Percentiles rank a stretch among this genome's conserved stretches.
Conservation (phyloP, 2,797 vertebrate species). For the Coregonus ussuriensis region DNA sequence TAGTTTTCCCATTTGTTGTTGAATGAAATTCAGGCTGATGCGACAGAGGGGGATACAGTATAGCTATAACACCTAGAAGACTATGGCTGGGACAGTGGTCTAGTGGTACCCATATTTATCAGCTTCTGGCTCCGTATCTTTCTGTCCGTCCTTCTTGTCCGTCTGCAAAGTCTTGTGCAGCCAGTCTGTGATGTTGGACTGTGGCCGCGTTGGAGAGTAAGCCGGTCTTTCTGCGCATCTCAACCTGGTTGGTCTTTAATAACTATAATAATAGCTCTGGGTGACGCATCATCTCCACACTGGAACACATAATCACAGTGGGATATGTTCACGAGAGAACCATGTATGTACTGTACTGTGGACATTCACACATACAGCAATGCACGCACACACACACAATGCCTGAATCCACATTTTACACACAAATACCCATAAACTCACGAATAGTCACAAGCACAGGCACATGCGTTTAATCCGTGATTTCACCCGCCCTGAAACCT, state of each 20-base stretch:
- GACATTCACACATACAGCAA: not conserved
- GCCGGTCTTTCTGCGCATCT: too few relatives aligned
- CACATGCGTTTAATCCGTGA: too few relatives aligned
- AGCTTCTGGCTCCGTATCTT: constrained; percentile 91
- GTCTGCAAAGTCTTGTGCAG: constrained; percentile 94
- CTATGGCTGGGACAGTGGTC: constrained; percentile 95
- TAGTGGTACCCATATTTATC: constrained; percentile 97
- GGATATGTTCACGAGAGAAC: not conserved
- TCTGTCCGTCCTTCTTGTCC: constrained; percentile 95
- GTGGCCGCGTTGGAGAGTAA: not conserved
- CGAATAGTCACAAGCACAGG: not conserved
- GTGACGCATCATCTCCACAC: constrained; percentile 95
- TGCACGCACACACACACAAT: not conserved
- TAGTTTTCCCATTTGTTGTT: too few relatives aligned
- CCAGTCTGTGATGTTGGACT: constrained; percentile 98
- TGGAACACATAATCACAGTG: constrained; percentile 51
- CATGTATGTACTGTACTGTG: too few relatives aligned
- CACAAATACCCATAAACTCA: not conserved
- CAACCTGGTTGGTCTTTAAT: too few relatives aligned
- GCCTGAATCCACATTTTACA: not conserved
- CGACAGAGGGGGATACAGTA: too few relatives aligned
- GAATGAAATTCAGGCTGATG: not conserved
- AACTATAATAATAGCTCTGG: constrained; percentile 82
- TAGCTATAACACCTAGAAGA: constrained; percentile 85
- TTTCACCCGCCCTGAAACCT: too few relatives aligned